Evolutionary conservation across 2,113 vertebrate genomes (phyloP).

Genomic region (Xenopus laevis): DNA sequence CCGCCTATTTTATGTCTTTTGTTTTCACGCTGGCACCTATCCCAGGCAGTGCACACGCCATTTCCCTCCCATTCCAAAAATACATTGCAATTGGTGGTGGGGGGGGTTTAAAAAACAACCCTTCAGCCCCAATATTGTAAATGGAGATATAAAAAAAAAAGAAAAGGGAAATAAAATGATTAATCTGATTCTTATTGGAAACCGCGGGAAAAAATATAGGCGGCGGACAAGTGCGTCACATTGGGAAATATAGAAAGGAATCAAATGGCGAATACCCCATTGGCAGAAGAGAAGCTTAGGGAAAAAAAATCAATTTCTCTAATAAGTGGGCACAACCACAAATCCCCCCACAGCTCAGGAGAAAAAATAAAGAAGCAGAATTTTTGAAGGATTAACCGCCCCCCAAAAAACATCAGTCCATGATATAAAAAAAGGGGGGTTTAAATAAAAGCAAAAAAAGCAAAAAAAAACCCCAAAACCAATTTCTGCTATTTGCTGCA

Average conservation of each 20-base stretch:
- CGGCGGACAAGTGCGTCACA: constrained; percentile 17
- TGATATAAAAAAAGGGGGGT: constrained; percentile 53
- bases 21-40: constrained; percentile 77
- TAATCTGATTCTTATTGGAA: no score
- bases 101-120: neutral
- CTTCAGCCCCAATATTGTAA: no score
- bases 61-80: constrained; percentile 56
- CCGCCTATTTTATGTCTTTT: constrained; percentile 77
- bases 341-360: neutral
- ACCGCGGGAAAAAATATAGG: no score
- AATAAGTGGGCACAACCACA: neutral
- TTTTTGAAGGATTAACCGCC: constrained; percentile 10
- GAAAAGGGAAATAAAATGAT: no score
- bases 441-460: constrained; percentile 36
- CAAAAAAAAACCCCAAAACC: no score
- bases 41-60: constrained; percentile 71
- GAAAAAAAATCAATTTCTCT: constrained; percentile 37
- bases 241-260: no score
- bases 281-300: no score
- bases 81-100: neutral
- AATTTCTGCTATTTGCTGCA: constrained; percentile 69
- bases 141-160: no score
- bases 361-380: constrained; percentile 10
- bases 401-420: neutral
- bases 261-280: no score